Evolutionary conservation across 1,140 invertebrate species (phyloP).

Genomic region (Anoplophora glabripennis): DNA sequence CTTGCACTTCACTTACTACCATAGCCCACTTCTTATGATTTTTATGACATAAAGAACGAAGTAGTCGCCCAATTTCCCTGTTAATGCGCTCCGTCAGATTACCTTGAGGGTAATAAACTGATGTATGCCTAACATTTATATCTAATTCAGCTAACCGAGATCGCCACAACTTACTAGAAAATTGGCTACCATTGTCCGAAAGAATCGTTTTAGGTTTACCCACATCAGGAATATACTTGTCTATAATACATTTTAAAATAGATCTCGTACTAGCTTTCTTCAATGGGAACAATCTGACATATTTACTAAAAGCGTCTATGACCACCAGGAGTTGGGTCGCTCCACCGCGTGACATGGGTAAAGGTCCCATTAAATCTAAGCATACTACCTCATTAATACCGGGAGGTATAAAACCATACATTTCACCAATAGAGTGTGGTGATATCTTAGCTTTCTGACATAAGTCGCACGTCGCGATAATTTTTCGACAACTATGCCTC

Average conservation of each 20-base stretch:
- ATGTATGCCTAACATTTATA: background rate
- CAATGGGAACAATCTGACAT: background rate
- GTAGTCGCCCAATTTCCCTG: conserved; percentile 1
- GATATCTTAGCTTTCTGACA: conserved; percentile 8
- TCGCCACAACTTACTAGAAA: background rate
- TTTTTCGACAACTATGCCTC: background rate
- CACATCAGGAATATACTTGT: conserved; percentile 2
- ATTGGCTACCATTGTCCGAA: conserved; percentile 6
- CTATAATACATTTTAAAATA: background rate
- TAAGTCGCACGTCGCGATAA: conserved; percentile 4
- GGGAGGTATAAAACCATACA: conserved; percentile 4
- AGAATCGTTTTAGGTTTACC: conserved; percentile 2
- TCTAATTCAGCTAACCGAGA: background rate
- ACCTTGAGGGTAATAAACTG: conserved; percentile 13
- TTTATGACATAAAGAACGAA: conserved; percentile 4
- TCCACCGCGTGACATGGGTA: background rate
- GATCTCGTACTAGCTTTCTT: background rate
- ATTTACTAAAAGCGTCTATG: conserved; percentile 4
- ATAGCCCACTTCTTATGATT: conserved; percentile 3
- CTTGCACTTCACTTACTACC: background rate
- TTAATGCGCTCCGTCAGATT: conserved; percentile 3
- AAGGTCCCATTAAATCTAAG: conserved; percentile 9
- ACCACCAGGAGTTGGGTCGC: conserved; percentile 1
- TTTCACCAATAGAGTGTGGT: background rate
- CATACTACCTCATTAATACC: background rate